Evolutionary conservation across 2,113 vertebrate species (phyloP).

Genomic region (Microtus richardsoni): DNA sequence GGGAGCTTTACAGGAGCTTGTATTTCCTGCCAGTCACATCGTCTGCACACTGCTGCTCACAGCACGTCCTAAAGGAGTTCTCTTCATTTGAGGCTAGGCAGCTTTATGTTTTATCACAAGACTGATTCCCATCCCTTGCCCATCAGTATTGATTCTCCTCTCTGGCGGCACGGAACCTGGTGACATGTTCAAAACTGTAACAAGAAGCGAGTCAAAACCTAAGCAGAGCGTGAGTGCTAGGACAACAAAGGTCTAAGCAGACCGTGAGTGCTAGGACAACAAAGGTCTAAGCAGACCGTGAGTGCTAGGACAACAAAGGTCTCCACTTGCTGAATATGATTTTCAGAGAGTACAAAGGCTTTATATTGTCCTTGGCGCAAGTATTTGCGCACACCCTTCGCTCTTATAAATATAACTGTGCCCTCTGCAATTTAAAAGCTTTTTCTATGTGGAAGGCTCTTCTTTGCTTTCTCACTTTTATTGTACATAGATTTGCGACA

Average conservation of each 20-base stretch:
- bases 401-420: background rate
- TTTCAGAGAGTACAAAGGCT: background rate
- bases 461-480: background rate
- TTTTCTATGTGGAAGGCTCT: background rate
- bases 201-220: background rate
- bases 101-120: background rate
- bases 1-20: background rate
- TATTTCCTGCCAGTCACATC: background rate
- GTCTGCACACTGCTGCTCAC: background rate
- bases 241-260: background rate
- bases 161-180: no score
- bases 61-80: background rate
- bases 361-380: background rate
- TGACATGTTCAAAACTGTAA: constrained; percentile 33
- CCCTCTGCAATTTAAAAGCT: background rate
- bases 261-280: background rate
- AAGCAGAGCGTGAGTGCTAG: background rate
- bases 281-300: background rate
- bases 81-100: background rate
- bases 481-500: background rate
- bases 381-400: background rate
- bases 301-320: background rate
- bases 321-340: constrained; percentile 2
- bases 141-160: background rate
- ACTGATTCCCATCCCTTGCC: background rate